Evolutionary conservation across 2,113 vertebrate species (phyloP).

Genomic region (Paraplagusia blochii): DNA sequence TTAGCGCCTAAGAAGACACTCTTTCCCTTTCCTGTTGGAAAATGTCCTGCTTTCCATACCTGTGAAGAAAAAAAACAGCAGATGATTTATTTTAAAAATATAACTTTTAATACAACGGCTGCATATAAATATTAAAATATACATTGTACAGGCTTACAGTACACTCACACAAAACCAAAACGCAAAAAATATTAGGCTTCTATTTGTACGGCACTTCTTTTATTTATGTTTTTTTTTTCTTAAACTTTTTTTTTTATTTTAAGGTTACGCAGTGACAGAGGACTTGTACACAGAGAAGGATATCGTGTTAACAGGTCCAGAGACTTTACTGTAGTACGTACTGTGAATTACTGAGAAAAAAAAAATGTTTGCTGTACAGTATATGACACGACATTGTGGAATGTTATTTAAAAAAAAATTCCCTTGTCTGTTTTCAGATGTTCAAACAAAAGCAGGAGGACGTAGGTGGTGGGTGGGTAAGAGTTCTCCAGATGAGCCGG

Average conservation of each 20-base stretch:
- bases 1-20: no score
- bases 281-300: conserved; percentile 49
- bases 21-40: neutral
- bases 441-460: no score
- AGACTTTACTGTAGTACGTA: conserved; percentile 44
- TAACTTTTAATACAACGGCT: conserved; percentile 79
- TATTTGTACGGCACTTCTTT: conserved; percentile 76
- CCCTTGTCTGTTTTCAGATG: no score
- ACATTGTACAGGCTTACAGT: conserved; percentile 76
- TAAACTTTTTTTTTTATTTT: conserved; percentile 41
- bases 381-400: conserved; percentile 59
- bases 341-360: conserved; percentile 38
- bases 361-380: conserved; percentile 58
- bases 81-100: conserved; percentile 69
- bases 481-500: no score
- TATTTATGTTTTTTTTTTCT: conserved; percentile 40
- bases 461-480: no score
- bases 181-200: conserved; percentile 70
- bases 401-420: conserved; percentile 41
- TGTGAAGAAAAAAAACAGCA: neutral
- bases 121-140: conserved; percentile 82
- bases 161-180: conserved; percentile 71
- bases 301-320: conserved; percentile 54
- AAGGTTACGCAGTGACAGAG: conserved; percentile 61
- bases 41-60: neutral